Evolutionary conservation across 2,113 vertebrate species (phyloP).

Genomic region (Gobiocypris rarus): DNA sequence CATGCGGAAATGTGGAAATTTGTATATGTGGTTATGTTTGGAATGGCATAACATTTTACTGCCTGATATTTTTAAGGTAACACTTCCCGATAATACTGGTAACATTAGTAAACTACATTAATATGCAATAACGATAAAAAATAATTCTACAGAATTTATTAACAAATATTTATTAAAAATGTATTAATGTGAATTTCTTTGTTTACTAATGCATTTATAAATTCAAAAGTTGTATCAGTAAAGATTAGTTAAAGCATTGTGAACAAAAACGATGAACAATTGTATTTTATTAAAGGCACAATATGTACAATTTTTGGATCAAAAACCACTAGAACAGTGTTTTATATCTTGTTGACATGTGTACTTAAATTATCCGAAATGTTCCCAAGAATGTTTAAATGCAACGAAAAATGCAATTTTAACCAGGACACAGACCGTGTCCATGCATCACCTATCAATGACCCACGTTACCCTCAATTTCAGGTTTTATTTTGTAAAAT

Average conservation of each 20-base stretch:
- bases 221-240: neutral
- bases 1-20: neutral
- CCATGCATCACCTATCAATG: too few relatives aligned
- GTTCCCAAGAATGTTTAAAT: too few relatives aligned
- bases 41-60: neutral
- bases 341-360: too few relatives aligned
- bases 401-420: too few relatives aligned
- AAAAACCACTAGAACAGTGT: too few relatives aligned
- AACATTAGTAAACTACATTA: neutral
- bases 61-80: neutral
- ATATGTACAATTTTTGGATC: too few relatives aligned
- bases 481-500: too few relatives aligned
- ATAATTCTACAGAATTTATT: neutral
- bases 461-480: too few relatives aligned
- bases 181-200: neutral
- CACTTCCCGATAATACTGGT: neutral
- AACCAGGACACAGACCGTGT: too few relatives aligned
- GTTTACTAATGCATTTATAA: neutral
- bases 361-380: too few relatives aligned
- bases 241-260: neutral
- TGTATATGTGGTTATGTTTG: neutral
- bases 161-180: neutral
- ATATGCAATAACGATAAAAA: neutral
- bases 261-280: too few relatives aligned
- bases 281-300: too few relatives aligned